Evolutionary conservation across 2,113 vertebrate genomes (phyloP), one percentile per base, ranked within the genome.

Genomic region (Diglossa brunneiventris): DNA sequence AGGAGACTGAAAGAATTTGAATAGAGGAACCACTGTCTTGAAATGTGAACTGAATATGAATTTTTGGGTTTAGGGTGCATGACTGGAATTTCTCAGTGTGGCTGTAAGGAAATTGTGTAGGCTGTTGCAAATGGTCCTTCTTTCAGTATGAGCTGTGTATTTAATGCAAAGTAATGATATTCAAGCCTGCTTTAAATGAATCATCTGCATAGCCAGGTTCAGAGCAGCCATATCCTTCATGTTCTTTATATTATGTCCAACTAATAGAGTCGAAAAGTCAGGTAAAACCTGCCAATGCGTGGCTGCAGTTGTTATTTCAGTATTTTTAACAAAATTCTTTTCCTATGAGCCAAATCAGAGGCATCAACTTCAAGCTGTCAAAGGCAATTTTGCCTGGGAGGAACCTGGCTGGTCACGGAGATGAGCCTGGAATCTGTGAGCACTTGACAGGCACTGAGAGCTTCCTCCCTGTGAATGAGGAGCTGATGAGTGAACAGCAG

Each of bases 401-500:
- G 73, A 61, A 75, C 42, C 23, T 74, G 92, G 23, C 80, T 89
- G 89, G 91, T 93, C 61, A 77, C 2, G 0, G 52, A 72, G 56
- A 83, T 75, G 76, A 93, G 86, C 44, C 12, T 37, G 77, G 63
- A 75, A 33, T 89, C 39, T 89, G 83, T 68, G 91, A 94, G 56
- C 77, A 72, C 80, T 95, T 87, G 86, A 72, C 80, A 84, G 73
- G 76, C 80, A 61, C 86, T 80, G 79, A 78, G 56, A 4, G 0
- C 69, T 83, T 89, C 67, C 77, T 95, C 64, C 5, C 61, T 52
- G 50, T 83, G 92, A 81, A 72, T 75, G 91, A 67, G 69, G 68
- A 68, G 6, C 92, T 97, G 94, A 88, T 33, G 91, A 96, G 83
- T 31, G 77, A 97, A 27, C 80, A 94, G 91, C 64, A 89, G 89